A percentile compares a stretch with the other conserved stretches of the same genome.
Conservation (phyloP, 1,140 invertebrate species). For the Pogonomyrmex barbatus region DNA sequence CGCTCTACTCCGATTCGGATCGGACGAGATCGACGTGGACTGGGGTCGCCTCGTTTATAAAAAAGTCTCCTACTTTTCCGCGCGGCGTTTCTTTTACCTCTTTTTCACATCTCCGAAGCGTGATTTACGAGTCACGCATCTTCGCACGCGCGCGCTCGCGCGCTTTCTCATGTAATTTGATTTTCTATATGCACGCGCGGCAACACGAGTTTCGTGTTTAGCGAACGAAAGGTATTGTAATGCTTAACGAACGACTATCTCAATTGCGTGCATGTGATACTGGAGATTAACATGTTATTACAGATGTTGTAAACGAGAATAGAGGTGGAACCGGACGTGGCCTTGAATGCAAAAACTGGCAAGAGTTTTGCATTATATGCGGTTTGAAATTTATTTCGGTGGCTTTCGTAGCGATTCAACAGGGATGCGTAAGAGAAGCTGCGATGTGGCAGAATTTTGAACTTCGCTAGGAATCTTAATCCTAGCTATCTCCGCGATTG, state of each 20-base stretch:
- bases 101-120: constrained; percentile 24
- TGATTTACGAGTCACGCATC: constrained; percentile 58
- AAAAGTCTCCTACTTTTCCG: constrained; percentile 49
- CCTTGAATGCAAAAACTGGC: neutral
- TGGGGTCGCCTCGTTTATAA: constrained; percentile 21
- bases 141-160: neutral
- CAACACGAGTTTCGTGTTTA: constrained; percentile 10
- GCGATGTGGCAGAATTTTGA: neutral
- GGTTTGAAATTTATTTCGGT: neutral
- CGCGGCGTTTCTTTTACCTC: constrained; percentile 5
- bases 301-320: neutral
- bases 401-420: neutral
- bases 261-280: constrained; percentile 17
- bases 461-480: neutral
- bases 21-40: neutral
- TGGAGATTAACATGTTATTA: constrained; percentile 28
- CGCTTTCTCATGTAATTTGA: constrained; percentile 50
- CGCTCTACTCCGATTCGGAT: neutral
- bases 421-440: neutral
- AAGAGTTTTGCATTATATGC: neutral
- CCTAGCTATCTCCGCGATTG: neutral
- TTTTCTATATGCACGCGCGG: constrained; percentile 41
- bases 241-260: constrained; percentile 15
- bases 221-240: constrained; percentile 32
- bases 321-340: neutral